Evolutionary conservation across 1,140 invertebrate species (phyloP).

Genomic region (Brachionus rubens): DNA sequence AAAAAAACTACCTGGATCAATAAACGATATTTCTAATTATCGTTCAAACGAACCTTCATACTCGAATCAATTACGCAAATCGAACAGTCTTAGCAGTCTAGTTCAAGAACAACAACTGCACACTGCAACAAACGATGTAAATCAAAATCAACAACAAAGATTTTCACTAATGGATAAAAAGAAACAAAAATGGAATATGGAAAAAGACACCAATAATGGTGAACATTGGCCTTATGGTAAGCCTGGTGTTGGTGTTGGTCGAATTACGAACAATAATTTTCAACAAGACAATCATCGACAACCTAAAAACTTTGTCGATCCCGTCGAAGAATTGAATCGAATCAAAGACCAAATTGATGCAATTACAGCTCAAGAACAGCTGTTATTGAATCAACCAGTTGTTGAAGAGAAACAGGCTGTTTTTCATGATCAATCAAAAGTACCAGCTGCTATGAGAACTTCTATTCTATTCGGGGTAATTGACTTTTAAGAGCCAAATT

Average conservation of each 20-base stretch:
- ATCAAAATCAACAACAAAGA: background rate
- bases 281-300: background rate
- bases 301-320: background rate
- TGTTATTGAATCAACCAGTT: background rate
- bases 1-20: background rate
- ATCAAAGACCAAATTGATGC: constrained; percentile 26
- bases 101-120: constrained; percentile 34
- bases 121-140: constrained; percentile 17
- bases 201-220: constrained; percentile 2
- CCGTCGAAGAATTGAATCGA: constrained; percentile 10
- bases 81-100: background rate
- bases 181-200: background rate
- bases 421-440: constrained; percentile 9
- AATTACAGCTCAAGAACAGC: constrained; percentile 11
- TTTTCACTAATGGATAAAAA: background rate
- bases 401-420: background rate
- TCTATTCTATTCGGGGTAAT: constrained; percentile 55
- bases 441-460: constrained; percentile 54
- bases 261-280: background rate
- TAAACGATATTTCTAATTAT: background rate
- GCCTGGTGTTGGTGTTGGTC: constrained; percentile 54
- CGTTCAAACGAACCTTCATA: background rate
- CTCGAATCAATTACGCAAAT: constrained; percentile 49
- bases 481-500: constrained; percentile 46
- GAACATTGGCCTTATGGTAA: constrained; percentile 55